Evolutionary conservation across 2,797 vertebrate species (phyloP).

Genomic region (Austrolebias charrua): DNA sequence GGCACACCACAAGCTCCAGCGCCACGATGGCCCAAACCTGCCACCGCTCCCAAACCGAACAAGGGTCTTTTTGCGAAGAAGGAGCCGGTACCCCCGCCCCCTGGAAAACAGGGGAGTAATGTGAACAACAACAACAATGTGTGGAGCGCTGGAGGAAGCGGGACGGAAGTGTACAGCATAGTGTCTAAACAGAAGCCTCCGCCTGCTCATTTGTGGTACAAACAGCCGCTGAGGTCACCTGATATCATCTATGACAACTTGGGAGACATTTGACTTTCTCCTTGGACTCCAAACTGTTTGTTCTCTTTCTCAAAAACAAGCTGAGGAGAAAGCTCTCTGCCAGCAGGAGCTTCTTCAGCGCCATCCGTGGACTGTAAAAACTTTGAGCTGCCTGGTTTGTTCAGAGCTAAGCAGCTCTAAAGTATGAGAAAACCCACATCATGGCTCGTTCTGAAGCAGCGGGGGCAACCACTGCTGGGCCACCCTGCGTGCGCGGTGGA

Average conservation of each 20-base stretch:
- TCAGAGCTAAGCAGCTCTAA: not conserved
- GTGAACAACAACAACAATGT: constrained; percentile 80
- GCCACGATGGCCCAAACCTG: constrained; percentile 80
- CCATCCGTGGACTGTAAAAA: not conserved
- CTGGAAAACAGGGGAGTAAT: constrained; percentile 63
- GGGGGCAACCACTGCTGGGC: constrained; percentile 23
- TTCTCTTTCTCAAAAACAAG: not conserved
- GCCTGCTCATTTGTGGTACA: constrained; percentile 52
- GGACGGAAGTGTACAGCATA: constrained; percentile 82
- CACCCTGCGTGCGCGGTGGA: constrained; percentile 37
- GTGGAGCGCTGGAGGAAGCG: constrained; percentile 41
- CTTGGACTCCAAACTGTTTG: constrained; percentile 4
- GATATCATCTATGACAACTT: constrained; percentile 84
- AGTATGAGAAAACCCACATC: constrained; percentile 24
- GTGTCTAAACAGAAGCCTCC: constrained; percentile 76
- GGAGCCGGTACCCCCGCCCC: constrained; percentile 57
- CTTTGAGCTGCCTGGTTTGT: constrained; percentile 18
- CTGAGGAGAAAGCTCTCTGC: not conserved
- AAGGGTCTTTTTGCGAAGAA: constrained; percentile 59
- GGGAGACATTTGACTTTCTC: constrained; percentile 70
- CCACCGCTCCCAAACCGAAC: constrained; percentile 85
- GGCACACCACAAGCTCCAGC: constrained; percentile 14
- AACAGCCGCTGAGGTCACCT: constrained; percentile 57
- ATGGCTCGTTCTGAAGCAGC: constrained; percentile 29
- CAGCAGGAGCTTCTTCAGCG: not conserved